Percentiles rank a stretch among this genome's conserved stretches.
phyloP scores from a whole-genome alignment of 2,888 invertebrate species.

The Polyommatus icarus region DNA sequence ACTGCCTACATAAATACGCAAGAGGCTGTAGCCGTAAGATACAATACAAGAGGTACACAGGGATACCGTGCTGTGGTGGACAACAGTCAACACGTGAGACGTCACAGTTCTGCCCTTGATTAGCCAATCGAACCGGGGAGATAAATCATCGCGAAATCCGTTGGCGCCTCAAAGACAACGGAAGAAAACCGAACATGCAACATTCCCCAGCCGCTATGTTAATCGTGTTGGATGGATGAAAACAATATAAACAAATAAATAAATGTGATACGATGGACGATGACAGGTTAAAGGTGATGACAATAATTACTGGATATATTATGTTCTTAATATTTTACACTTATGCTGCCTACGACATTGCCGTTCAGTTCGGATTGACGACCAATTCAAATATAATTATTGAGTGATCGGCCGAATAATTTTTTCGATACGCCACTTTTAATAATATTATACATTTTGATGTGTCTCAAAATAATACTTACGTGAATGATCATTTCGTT shows the following conservation, averaged over 20 bases:
- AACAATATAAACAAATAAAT: conserved; percentile 56
- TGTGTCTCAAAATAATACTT: conserved; percentile 84
- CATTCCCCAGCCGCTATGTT: conserved; percentile 79
- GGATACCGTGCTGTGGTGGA: conserved; percentile 14
- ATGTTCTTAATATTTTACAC: conserved; percentile 39
- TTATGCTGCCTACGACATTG: conserved; percentile 46
- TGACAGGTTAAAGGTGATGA: conserved; percentile 63
- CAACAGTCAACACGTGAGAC: conserved; percentile 5
- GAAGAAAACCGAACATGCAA: conserved; percentile 57
- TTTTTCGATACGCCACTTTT: conserved; percentile 44
- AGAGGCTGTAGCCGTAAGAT: conserved; percentile 16
- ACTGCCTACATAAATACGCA: conserved; percentile 23
- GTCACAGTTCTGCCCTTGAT: conserved; percentile 20
- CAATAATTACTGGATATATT: conserved; percentile 45
- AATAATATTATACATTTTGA: conserved; percentile 57
- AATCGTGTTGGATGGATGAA: conserved; percentile 75
- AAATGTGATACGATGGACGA: conserved; percentile 67
- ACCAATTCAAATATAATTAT: conserved; percentile 40
- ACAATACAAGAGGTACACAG: conserved; percentile 24
- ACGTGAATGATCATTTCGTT: conserved; percentile 86
- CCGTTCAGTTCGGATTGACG: conserved; percentile 42
- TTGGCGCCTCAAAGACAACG: conserved; percentile 23
- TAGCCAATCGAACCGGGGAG: background rate
- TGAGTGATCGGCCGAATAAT: conserved; percentile 36
- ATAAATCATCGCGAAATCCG: background rate